Evolutionary conservation across 2,113 vertebrate species (phyloP).

Genomic region (Thamnaconus septentrionalis): DNA sequence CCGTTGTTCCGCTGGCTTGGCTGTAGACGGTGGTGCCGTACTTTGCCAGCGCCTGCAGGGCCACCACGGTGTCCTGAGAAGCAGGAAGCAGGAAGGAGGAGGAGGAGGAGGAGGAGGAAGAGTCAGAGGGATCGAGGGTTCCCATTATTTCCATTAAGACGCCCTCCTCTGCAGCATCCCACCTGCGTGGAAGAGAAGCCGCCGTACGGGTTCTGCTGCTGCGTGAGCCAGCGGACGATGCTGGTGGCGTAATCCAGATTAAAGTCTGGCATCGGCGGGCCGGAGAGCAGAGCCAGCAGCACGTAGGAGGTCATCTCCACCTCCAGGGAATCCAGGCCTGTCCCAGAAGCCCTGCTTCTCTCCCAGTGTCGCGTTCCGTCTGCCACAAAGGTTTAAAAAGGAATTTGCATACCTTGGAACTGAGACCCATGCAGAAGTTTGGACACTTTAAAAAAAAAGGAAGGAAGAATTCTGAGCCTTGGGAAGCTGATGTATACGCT

Average conservation of each 20-base stretch:
- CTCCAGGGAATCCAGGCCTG: slow-evolving; percentile 67
- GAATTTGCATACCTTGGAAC: too few relatives aligned
- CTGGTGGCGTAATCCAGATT: slow-evolving; percentile 65
- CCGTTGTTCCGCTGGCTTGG: slow-evolving; percentile 28
- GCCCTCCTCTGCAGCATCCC: not conserved
- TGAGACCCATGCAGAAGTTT: too few relatives aligned
- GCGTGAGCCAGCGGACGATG: slow-evolving; percentile 82
- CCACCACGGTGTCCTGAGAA: slow-evolving; percentile 85
- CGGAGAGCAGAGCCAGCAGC: slow-evolving; percentile 76
- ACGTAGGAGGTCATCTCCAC: slow-evolving; percentile 83
- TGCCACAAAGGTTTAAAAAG: slow-evolving; percentile 14
- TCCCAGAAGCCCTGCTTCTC: slow-evolving; percentile 36
- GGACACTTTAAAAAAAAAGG: too few relatives aligned
- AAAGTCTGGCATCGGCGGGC: slow-evolving; percentile 49
- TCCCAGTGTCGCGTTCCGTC: slow-evolving; percentile 68
- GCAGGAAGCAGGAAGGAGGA: not conserved
- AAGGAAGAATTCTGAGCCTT: too few relatives aligned
- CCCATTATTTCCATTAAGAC: not conserved
- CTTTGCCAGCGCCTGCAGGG: slow-evolving; percentile 85
- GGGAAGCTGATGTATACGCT: too few relatives aligned
- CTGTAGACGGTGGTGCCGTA: slow-evolving; percentile 75
- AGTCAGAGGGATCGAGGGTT: not conserved
- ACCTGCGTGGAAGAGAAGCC: slow-evolving; percentile 89
- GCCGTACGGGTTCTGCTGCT: slow-evolving; percentile 83
- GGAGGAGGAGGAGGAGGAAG: not conserved